These are phyloP conservation scores for Drosophila niveifrons DNA, from an alignment of 2,888 invertebrate species.

Conservation along the genomic window DNA sequence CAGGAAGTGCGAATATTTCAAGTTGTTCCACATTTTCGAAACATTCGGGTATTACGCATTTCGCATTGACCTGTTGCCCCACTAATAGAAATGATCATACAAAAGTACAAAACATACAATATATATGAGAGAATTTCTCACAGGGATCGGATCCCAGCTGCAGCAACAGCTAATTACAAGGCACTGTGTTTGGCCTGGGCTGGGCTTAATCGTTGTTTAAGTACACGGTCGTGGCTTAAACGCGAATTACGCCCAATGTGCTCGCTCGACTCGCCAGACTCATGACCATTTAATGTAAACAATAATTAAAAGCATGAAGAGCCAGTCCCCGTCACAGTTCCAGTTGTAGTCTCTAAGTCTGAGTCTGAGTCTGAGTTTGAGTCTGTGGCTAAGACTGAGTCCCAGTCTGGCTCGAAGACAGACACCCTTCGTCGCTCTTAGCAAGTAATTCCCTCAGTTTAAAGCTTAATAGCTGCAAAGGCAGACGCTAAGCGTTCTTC, in stretches of 20 bases:
- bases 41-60: slow-evolving; percentile 9
- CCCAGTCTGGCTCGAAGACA: slow-evolving; percentile 24
- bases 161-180: slow-evolving; percentile 61
- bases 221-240: slow-evolving; percentile 76
- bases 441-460: slow-evolving; percentile 50
- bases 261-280: slow-evolving; percentile 59
- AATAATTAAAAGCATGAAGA: slow-evolving; percentile 75
- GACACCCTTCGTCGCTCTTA: slow-evolving; percentile 29
- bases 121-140: slow-evolving; percentile 58
- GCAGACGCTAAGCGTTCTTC: slow-evolving; percentile 59
- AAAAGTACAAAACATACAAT: not conserved
- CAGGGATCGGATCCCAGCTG: slow-evolving; percentile 43
- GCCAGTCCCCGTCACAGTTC: slow-evolving; percentile 15
- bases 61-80: slow-evolving; percentile 73
- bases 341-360: slow-evolving; percentile 1
- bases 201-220: slow-evolving; percentile 79
- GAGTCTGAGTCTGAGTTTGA: not conserved
- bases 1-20: slow-evolving; percentile 61
- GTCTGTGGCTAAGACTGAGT: not conserved
- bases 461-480: slow-evolving; percentile 74
- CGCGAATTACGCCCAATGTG: slow-evolving; percentile 81
- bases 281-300: slow-evolving; percentile 82
- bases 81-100: slow-evolving; percentile 41
- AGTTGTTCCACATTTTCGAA: slow-evolving; percentile 20
- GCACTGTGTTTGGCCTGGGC: slow-evolving; percentile 13